A percentile compares a stretch with the other conserved stretches of the same genome.
Evolutionary conservation across 2,113 vertebrate species (phyloP).

Genomic region (Cyrtonyx montezumae): DNA sequence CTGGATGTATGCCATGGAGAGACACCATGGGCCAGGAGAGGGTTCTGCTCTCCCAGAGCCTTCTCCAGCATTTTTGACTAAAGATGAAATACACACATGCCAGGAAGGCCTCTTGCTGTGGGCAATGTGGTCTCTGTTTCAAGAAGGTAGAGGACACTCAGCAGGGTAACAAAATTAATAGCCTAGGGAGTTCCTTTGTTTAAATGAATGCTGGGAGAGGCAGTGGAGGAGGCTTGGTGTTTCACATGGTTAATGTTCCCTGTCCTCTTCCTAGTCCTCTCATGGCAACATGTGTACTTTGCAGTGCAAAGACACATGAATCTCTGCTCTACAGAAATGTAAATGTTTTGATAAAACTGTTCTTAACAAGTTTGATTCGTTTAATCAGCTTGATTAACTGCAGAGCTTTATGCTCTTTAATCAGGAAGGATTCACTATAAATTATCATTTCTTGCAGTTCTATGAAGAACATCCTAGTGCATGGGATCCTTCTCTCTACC

Average conservation of each 20-base stretch:
- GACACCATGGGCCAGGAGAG: neutral
- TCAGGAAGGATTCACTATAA: constrained; percentile 13
- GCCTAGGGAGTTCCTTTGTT: neutral
- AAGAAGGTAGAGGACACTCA: neutral
- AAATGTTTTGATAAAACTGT: constrained; percentile 75
- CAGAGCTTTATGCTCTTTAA: constrained; percentile 2
- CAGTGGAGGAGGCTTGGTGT: neutral
- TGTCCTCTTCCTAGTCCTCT: constrained; percentile 37
- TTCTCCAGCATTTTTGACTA: neutral
- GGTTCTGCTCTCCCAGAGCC: neutral
- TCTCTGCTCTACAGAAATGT: constrained; percentile 67
- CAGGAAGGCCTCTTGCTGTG: neutral
- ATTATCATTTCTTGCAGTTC: constrained; percentile 30
- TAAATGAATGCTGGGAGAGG: neutral
- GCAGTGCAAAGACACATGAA: constrained; percentile 53
- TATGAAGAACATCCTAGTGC: neutral
- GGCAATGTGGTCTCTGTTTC: neutral
- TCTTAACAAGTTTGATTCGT: constrained; percentile 52
- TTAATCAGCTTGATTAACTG: constrained; percentile 57
- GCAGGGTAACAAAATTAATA: constrained; percentile 24
- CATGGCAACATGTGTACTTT: constrained; percentile 61
- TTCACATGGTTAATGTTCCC: constrained; percentile 17
- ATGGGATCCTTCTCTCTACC: neutral
- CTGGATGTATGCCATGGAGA: neutral
- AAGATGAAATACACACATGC: neutral